Evolutionary conservation across 2,888 invertebrate species (phyloP).

Genomic region (Thyatira batis): DNA sequence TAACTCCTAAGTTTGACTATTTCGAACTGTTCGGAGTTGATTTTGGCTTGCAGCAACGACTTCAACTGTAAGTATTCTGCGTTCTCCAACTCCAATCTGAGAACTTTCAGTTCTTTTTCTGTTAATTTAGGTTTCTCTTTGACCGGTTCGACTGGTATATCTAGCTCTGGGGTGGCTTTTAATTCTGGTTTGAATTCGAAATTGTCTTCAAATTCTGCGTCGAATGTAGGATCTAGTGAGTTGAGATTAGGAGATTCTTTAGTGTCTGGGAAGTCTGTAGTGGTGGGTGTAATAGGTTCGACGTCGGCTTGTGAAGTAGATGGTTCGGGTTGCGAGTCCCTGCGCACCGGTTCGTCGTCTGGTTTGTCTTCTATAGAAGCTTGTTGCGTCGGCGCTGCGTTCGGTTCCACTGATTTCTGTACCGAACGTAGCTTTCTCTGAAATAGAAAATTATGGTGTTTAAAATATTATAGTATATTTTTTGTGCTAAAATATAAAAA

Average conservation of each 20-base stretch:
- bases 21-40: slow-evolving; percentile 88
- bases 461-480: not conserved
- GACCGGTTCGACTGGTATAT: slow-evolving; percentile 38
- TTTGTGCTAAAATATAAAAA: slow-evolving; percentile 7
- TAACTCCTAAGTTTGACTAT: slow-evolving; percentile 84
- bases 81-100: slow-evolving; percentile 85
- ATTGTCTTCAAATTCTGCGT: slow-evolving; percentile 35
- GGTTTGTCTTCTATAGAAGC: slow-evolving; percentile 65
- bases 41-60: slow-evolving; percentile 85
- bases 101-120: slow-evolving; percentile 81
- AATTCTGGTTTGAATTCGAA: slow-evolving; percentile 49
- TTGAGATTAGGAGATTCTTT: slow-evolving; percentile 36
- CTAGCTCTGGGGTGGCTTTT: slow-evolving; percentile 45
- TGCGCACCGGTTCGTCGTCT: slow-evolving; percentile 51
- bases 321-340: slow-evolving; percentile 37
- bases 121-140: slow-evolving; percentile 79
- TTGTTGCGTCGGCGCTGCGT: slow-evolving; percentile 57
- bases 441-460: slow-evolving; percentile 30
- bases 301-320: slow-evolving; percentile 28
- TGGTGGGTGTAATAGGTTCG: slow-evolving; percentile 30
- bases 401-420: slow-evolving; percentile 80
- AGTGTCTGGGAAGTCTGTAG: slow-evolving; percentile 34
- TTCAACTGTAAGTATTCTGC: slow-evolving; percentile 86
- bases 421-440: slow-evolving; percentile 87
- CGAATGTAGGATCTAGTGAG: not conserved